These are phyloP conservation scores for Drosophila prolongata DNA, from an alignment of 2,888 invertebrate species.

Conservation along the genomic window DNA sequence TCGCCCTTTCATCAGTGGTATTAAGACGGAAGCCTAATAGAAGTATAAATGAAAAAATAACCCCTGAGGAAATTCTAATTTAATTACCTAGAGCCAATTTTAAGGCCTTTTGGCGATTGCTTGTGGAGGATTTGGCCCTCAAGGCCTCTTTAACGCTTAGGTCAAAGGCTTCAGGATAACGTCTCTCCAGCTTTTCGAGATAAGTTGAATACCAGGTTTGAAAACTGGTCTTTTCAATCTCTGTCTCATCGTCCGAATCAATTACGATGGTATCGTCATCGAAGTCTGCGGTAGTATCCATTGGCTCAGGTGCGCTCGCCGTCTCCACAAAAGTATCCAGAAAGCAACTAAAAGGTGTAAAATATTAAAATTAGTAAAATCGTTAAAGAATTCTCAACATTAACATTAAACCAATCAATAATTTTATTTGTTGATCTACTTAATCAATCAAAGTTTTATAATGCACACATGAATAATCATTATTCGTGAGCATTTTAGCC, in stretches of 20 bases:
- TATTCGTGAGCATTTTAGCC: too few relatives aligned
- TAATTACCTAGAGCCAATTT: slow-evolving; percentile 82
- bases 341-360: slow-evolving; percentile 84
- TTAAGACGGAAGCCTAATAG: slow-evolving; percentile 86
- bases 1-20: slow-evolving; percentile 85
- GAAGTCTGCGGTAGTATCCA: slow-evolving; percentile 10
- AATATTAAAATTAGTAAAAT: slow-evolving; percentile 37
- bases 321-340: slow-evolving; percentile 83
- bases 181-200: slow-evolving; percentile 87
- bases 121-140: slow-evolving; percentile 60
- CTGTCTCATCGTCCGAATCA: slow-evolving; percentile 80
- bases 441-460: too few relatives aligned
- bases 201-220: slow-evolving; percentile 86
- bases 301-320: slow-evolving; percentile 16
- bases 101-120: slow-evolving; percentile 82
- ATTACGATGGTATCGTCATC: slow-evolving; percentile 82
- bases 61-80: neutral
- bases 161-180: slow-evolving; percentile 90
- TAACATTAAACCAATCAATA: too few relatives aligned
- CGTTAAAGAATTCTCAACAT: too few relatives aligned
- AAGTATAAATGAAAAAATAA: too few relatives aligned
- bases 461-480: too few relatives aligned
- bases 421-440: too few relatives aligned
- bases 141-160: slow-evolving; percentile 87
- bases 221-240: slow-evolving; percentile 65